Evolutionary conservation across 2,797 vertebrate species (phyloP).

Genomic region (Rhincodon typus): DNA sequence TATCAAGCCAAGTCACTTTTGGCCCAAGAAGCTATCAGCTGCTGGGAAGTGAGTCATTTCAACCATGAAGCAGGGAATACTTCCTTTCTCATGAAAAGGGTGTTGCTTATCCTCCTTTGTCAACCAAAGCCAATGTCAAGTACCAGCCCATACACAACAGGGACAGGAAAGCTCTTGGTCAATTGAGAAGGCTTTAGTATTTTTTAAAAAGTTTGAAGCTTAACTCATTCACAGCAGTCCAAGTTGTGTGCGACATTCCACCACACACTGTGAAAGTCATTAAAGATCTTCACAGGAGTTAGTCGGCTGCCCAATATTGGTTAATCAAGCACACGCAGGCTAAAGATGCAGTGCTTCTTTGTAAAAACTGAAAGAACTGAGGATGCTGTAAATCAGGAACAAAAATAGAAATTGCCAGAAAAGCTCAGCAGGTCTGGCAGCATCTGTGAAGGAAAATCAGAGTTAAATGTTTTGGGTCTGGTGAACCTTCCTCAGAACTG

Average conservation of each 20-base stretch:
- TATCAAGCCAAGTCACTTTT: background rate
- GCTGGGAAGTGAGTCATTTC: conserved; percentile 23
- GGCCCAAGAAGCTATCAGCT: background rate
- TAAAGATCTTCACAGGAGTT: no score
- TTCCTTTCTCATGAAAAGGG: conserved; percentile 33
- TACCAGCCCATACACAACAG: background rate
- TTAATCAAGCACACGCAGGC: background rate
- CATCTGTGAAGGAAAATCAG: no score
- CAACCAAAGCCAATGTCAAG: background rate
- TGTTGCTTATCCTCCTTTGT: background rate
- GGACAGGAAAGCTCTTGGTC: background rate
- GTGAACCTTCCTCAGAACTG: no score
- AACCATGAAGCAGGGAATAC: background rate
- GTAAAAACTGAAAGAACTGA: no score
- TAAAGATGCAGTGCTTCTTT: background rate
- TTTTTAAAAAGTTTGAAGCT: background rate
- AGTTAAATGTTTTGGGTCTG: no score
- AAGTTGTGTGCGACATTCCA: background rate
- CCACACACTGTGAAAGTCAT: background rate
- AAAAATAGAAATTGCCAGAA: no score
- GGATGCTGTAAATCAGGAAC: no score
- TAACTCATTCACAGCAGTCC: background rate
- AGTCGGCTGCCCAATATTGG: background rate
- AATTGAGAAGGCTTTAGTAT: background rate
- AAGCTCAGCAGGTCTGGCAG: no score